These are phyloP conservation scores for Oreohelix idahoensis DNA, from an alignment of 1,140 invertebrate genomes.

Conservation along the genomic window DNA sequence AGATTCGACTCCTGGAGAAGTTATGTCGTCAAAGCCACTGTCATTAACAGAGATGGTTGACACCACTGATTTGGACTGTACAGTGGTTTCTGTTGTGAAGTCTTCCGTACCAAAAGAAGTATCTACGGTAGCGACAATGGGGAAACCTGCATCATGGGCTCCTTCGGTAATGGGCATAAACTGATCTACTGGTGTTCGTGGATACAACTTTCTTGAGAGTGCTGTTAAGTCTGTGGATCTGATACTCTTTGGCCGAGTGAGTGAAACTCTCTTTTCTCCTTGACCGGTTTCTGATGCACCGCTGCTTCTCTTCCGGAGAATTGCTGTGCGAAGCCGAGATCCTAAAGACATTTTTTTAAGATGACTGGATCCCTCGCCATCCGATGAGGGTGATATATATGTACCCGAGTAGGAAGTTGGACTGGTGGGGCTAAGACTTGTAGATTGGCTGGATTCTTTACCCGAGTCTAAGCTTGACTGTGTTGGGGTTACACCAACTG, in stretches of 20 bases:
- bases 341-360: slow-evolving; percentile 33
- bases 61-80: background rate
- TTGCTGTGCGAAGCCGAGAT: slow-evolving; percentile 11
- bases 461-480: too few species aligned
- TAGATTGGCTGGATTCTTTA: too few species aligned
- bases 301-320: slow-evolving; percentile 28
- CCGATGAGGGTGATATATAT: background rate
- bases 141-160: background rate
- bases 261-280: background rate
- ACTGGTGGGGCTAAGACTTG: background rate
- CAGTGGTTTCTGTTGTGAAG: background rate
- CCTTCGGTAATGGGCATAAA: background rate
- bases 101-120: background rate
- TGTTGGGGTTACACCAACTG: background rate
- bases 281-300: background rate
- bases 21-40: background rate
- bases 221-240: background rate
- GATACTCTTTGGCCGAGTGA: background rate
- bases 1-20: background rate
- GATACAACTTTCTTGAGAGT: background rate
- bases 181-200: background rate
- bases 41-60: background rate
- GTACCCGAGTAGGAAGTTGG: background rate
- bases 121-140: too few species aligned
- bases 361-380: background rate